phyloP scores from a whole-genome alignment of 2,113 vertebrate genomes.

The Tapirus terrestris region DNA sequence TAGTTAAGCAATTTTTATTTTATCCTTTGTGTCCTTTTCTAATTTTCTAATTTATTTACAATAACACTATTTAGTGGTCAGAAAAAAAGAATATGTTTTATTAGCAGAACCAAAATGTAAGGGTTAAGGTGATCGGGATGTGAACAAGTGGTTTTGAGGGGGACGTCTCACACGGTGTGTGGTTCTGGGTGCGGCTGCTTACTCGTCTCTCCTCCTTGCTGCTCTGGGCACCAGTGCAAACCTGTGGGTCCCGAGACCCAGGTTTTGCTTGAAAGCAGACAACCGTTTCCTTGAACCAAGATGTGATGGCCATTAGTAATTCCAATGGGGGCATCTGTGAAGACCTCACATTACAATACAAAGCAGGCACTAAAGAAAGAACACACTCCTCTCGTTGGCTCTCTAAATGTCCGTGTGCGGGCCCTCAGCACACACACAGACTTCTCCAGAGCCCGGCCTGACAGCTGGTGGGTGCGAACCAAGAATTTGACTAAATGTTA shows the following conservation, averaged over 20 bases:
- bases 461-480: conserved; percentile 13
- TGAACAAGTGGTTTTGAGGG: neutral
- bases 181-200: neutral
- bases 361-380: neutral
- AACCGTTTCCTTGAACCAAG: neutral
- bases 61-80: neutral
- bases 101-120: neutral
- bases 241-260: neutral
- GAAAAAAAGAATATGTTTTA: neutral
- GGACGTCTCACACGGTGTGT: accelerated
- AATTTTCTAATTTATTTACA: neutral
- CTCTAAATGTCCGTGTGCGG: conserved; percentile 44
- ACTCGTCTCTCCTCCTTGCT: accelerated
- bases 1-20: neutral
- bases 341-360: neutral
- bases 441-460: neutral
- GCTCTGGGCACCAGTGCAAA: accelerated
- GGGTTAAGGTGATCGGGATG: neutral
- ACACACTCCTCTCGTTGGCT: accelerated
- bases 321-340: neutral
- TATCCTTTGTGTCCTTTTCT: neutral
- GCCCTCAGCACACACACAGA: neutral
- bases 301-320: neutral
- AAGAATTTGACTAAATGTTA: conserved; percentile 35
- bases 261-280: neutral